phyloP scores from a whole-genome alignment of 2,888 invertebrate genomes.

The Clepsis dumicolana region DNA sequence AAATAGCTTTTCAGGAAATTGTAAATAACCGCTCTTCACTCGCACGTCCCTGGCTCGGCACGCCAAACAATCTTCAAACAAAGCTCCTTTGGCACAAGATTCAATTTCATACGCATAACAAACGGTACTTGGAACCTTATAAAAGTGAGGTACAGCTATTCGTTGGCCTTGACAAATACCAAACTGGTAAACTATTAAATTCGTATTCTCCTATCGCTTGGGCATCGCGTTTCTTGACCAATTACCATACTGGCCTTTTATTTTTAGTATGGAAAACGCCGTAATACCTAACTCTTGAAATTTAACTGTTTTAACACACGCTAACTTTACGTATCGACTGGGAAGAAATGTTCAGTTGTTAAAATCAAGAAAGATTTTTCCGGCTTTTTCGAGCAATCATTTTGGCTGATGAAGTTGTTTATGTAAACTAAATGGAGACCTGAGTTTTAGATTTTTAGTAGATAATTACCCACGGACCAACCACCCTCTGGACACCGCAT shows the following conservation, averaged over 20 bases:
- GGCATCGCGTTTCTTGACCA: conserved; percentile 30
- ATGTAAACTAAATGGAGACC: no score
- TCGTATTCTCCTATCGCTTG: conserved; percentile 22
- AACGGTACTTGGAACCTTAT: background rate
- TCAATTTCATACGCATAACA: background rate
- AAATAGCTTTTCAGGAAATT: background rate
- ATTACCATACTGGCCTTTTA: conserved; percentile 23
- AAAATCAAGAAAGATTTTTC: no score
- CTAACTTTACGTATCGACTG: background rate
- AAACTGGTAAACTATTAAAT: conserved; percentile 12
- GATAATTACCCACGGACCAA: no score
- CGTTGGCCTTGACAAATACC: conserved; percentile 16
- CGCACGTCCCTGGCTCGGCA: background rate
- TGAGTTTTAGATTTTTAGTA: no score
- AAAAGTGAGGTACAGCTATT: background rate
- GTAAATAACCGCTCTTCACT: background rate
- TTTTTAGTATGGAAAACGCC: background rate
- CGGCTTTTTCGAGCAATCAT: no score
- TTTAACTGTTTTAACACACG: conserved; percentile 30
- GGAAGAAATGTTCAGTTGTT: background rate
- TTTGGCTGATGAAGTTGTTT: no score
- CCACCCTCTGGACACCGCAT: no score
- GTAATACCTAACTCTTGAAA: background rate
- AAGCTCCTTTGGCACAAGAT: background rate
- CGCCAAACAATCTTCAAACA: background rate